phyloP scores from a whole-genome alignment of 1,140 invertebrate genomes.

The Bombus picipes region DNA sequence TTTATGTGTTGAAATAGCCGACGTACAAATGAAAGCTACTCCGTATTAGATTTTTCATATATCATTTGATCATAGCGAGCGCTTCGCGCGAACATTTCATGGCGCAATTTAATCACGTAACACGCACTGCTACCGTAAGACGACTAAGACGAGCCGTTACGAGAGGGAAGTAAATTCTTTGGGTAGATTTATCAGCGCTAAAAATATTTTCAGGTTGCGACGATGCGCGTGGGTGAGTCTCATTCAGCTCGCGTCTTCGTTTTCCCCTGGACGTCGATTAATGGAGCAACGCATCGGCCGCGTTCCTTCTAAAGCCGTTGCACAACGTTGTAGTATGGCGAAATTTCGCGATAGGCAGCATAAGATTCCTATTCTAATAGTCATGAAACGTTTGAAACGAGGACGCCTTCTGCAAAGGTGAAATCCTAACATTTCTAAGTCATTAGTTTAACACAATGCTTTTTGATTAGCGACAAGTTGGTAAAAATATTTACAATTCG shows the following conservation, averaged over 20 bases:
- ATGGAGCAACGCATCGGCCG: neutral
- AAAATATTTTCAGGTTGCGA: conserved; percentile 14
- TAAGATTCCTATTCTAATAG: neutral
- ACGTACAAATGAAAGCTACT: no score
- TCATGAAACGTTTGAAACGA: neutral
- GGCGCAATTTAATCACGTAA: conserved; percentile 27
- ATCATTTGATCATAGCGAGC: neutral
- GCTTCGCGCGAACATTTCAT: neutral
- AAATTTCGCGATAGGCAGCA: neutral
- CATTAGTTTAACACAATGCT: no score
- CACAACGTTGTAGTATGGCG: neutral
- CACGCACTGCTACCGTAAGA: neutral
- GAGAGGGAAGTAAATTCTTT: neutral
- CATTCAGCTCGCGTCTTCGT: neutral
- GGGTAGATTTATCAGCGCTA: neutral
- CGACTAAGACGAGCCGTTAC: neutral
- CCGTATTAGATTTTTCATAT: neutral
- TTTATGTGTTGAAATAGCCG: neutral
- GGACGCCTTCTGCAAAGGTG: no score
- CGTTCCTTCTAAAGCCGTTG: neutral
- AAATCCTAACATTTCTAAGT: no score
- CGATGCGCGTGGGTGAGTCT: conserved; percentile 1
- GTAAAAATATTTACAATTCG: no score
- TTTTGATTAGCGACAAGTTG: no score
- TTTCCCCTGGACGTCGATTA: conserved; percentile 5